A percentile compares a stretch with the other conserved stretches of the same genome.
Evolutionary conservation across 92 coral and sea anemone species (phyloP).

Genomic region (Desmophyllum pertusum): DNA sequence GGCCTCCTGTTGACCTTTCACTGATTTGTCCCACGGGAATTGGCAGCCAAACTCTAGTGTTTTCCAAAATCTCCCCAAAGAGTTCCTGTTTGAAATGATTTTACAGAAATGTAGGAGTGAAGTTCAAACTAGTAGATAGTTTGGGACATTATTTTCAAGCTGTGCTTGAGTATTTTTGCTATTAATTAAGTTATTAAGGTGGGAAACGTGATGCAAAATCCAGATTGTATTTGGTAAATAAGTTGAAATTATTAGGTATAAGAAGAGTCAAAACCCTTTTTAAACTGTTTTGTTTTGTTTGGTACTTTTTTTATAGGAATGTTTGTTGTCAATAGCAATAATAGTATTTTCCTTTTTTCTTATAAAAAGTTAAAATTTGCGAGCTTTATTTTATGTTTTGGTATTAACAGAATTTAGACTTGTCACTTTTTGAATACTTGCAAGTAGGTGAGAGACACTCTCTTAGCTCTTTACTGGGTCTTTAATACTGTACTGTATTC

Average conservation of each 20-base stretch:
- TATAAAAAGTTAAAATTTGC: neutral
- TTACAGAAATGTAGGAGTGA: neutral
- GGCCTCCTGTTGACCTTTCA: neutral
- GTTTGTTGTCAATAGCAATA: neutral
- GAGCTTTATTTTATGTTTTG: neutral
- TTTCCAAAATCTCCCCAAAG: neutral
- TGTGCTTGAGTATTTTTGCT: conserved; percentile 20
- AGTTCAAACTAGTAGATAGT: neutral
- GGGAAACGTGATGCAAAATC: neutral
- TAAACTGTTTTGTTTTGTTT: neutral
- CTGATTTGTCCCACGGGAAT: neutral
- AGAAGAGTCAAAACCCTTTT: neutral
- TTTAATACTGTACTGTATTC: no score
- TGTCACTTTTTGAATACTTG: neutral
- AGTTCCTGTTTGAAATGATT: neutral
- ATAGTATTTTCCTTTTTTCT: neutral
- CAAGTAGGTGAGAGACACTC: neutral
- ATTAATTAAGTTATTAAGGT: conserved; percentile 3
- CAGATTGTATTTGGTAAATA: neutral
- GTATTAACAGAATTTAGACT: neutral
- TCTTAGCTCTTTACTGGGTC: no score
- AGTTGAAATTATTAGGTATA: neutral
- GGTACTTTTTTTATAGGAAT: neutral
- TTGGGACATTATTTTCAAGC: conserved; percentile 15
- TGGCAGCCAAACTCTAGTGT: neutral